Conservation (phyloP, 2,888 invertebrate genomes). For the Sphaerophoria rueppellii region DNA sequence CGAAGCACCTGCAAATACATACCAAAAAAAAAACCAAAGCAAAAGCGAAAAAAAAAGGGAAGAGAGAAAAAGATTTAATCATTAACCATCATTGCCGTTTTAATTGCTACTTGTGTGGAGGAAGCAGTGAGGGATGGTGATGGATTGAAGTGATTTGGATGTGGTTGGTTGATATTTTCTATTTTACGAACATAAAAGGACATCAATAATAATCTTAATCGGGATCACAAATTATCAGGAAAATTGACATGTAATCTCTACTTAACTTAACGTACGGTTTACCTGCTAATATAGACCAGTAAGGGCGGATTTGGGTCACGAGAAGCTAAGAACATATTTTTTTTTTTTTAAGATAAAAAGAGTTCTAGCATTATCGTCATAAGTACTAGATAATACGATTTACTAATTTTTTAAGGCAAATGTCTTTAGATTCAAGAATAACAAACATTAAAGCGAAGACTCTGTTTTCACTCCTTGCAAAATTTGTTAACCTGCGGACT, state of each 20-base stretch:
- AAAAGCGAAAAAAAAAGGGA: background rate
- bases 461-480: too few species aligned
- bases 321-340: too few species aligned
- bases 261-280: background rate
- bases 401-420: too few species aligned
- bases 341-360: too few species aligned
- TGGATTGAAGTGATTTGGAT: background rate
- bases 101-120: slow-evolving; percentile 25
- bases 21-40: background rate
- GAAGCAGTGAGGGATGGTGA: background rate
- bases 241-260: slow-evolving; percentile 20
- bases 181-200: background rate
- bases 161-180: background rate
- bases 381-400: too few species aligned
- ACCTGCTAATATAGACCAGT: background rate
- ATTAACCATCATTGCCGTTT: slow-evolving; percentile 27
- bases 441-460: too few species aligned
- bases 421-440: too few species aligned
- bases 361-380: too few species aligned
- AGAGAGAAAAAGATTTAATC: slow-evolving; percentile 19
- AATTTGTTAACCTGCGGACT: too few species aligned
- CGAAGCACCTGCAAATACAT: slow-evolving; percentile 85
- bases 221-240: slow-evolving; percentile 54
- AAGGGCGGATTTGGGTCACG: background rate
- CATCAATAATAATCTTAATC: slow-evolving; percentile 50